Conservation (phyloP, 1,140 invertebrate genomes). For the Drosophila aff. region DNA sequence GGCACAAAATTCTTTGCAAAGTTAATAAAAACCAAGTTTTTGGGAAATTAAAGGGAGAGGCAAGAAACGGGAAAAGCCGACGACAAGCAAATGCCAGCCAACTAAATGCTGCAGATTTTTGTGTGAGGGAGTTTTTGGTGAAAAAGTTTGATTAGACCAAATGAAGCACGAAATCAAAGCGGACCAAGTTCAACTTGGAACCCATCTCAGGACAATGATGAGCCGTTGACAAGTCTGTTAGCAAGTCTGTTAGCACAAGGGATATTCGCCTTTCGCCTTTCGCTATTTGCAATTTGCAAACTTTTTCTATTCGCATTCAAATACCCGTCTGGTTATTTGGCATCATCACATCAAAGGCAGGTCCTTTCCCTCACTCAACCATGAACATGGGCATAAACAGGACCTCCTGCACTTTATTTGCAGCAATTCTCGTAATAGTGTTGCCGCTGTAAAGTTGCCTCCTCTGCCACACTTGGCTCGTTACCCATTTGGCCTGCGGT, state of each 20-base stretch:
- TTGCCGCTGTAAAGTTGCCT: slow-evolving; percentile 44
- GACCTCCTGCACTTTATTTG: slow-evolving; percentile 64
- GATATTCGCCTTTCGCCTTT: slow-evolving; percentile 1
- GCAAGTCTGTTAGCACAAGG: slow-evolving; percentile 54
- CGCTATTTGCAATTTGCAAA: slow-evolving; percentile 28
- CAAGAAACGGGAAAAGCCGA: slow-evolving; percentile 9
- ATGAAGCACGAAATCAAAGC: slow-evolving; percentile 81
- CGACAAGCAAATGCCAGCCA: slow-evolving; percentile 70
- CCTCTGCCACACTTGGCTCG: slow-evolving; percentile 31
- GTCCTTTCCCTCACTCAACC: neutral
- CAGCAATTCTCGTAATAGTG: slow-evolving; percentile 76
- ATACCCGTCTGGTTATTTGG: slow-evolving; percentile 38
- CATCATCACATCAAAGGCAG: slow-evolving; percentile 50
- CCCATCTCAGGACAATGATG: slow-evolving; percentile 68
- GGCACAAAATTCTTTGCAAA: slow-evolving; percentile 68
- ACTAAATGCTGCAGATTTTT: slow-evolving; percentile 60
- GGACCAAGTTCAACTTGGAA: slow-evolving; percentile 18
- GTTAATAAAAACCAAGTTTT: slow-evolving; percentile 59
- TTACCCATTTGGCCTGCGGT: slow-evolving; percentile 44
- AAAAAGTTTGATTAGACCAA: slow-evolving; percentile 77
- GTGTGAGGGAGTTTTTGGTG: slow-evolving; percentile 22
- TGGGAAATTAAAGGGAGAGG: slow-evolving; percentile 15
- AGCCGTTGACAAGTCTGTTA: slow-evolving; percentile 70
- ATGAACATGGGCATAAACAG: slow-evolving; percentile 10
- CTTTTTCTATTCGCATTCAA: slow-evolving; percentile 74